Conservation (phyloP, 1,140 invertebrate genomes). For the Anadara kagoshimensis region DNA sequence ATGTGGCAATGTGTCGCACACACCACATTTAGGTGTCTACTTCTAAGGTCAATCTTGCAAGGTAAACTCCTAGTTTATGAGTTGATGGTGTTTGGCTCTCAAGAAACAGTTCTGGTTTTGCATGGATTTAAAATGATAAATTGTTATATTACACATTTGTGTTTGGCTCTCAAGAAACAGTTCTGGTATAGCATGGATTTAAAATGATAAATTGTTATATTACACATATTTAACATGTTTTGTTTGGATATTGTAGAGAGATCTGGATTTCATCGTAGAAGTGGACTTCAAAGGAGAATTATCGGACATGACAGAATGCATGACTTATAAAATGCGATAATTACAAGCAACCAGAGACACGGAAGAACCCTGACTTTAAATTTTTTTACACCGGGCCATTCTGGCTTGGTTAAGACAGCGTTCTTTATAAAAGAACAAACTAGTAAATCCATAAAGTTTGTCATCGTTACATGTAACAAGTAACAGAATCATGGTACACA, state of each 20-base stretch:
- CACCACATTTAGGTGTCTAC: too few species aligned
- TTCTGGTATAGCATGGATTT: not conserved
- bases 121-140: not conserved
- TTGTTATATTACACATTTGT: not conserved
- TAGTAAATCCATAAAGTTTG: too few species aligned
- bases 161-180: too few species aligned
- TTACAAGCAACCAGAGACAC: not conserved
- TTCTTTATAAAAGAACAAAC: too few species aligned
- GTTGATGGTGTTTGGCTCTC: too few species aligned
- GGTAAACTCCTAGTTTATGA: too few species aligned
- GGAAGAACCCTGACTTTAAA: not conserved
- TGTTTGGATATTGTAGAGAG: conserved; percentile 78
- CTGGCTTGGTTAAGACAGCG: too few species aligned
- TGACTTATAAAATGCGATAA: conserved; percentile 98
- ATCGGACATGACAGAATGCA: conserved; percentile 90
- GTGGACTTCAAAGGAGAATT: conserved; percentile 97
- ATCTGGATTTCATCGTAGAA: conserved; percentile 96
- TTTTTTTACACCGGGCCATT: not conserved
- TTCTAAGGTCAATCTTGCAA: too few species aligned
- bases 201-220: conserved; percentile 1
- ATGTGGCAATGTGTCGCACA: too few species aligned
- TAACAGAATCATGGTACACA: too few species aligned
- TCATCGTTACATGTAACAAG: too few species aligned
- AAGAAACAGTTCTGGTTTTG: too few species aligned
- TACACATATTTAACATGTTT: not conserved